Evolutionary conservation across 2,113 vertebrate species (phyloP).

Genomic region (Takifugu bimaculatus): DNA sequence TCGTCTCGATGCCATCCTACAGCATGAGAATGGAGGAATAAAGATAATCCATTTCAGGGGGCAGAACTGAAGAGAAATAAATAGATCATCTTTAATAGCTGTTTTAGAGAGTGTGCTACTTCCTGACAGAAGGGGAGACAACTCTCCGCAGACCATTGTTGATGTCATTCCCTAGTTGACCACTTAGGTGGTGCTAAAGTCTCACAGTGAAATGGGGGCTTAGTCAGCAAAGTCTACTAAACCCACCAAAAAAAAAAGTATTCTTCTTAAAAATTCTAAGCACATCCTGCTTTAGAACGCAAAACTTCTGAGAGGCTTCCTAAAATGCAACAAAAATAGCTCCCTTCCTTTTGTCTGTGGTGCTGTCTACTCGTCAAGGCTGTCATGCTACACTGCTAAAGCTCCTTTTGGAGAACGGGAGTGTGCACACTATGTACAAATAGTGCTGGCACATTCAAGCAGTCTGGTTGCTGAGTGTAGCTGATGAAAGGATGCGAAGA

Average conservation of each 20-base stretch:
- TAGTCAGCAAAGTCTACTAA: constrained; percentile 49
- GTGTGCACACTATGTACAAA: constrained; percentile 51
- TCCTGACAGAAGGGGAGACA: constrained; percentile 44
- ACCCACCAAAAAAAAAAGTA: constrained; percentile 33
- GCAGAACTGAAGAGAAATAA: background rate
- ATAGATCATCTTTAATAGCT: constrained; percentile 43
- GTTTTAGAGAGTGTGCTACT: constrained; percentile 34
- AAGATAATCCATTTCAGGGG: background rate
- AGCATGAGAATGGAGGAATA: constrained; percentile 4
- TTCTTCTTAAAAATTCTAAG: constrained; percentile 20
- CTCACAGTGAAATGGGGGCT: constrained; percentile 71
- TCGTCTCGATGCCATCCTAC: constrained; percentile 2
- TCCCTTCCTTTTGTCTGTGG: constrained; percentile 27
- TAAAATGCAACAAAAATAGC: constrained; percentile 40
- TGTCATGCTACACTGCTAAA: constrained; percentile 56
- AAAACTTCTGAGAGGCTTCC: constrained; percentile 51
- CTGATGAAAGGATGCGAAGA: constrained; percentile 21
- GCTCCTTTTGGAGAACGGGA: constrained; percentile 53
- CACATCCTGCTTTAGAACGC: constrained; percentile 26
- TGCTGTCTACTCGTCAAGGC: constrained; percentile 46
- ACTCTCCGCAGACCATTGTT: constrained; percentile 26
- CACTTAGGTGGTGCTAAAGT: constrained; percentile 69
- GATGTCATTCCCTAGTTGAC: constrained; percentile 47
- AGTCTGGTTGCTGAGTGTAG: constrained; percentile 33
- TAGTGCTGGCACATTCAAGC: constrained; percentile 54